Evolutionary conservation across 2,797 vertebrate species (phyloP), one percentile per base, ranked within the genome.

Genomic region (Calcarius lapponicus): DNA sequence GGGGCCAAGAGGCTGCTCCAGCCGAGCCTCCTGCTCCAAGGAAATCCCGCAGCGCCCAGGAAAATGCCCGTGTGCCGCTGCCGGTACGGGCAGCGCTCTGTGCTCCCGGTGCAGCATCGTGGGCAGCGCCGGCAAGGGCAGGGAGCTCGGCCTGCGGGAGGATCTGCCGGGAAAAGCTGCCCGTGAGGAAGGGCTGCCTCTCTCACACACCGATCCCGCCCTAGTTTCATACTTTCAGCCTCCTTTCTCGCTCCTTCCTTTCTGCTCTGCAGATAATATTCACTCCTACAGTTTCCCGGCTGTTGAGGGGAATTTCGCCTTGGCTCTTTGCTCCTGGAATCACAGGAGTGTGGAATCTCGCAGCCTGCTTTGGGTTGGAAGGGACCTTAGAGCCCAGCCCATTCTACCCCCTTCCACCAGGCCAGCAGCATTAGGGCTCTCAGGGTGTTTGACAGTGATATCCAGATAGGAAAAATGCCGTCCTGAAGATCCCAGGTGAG

Each of bases 1-100:
- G 31, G 84, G 95, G 85, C 75, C 90, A 51, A 47, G 87, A 84
- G 89, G 61, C 95, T 97, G 94, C 94, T 82, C 94, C 66, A 86
- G 76, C 89, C 72, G 48, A 95, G 91, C 94, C 91, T 92, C 89
- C 96, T 31, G 67, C 86, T 82, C 40, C 31, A 12, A 50, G 93
- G 81, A 89, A 76, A 84, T 28, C 86, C 82, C 22, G 88, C 90
- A 4, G 87, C 7, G 47, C 87, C 62, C 4, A 4, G 36, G 5
- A 42, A 4, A 67, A n/a, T 2, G 61, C 19, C 4, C 0, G 65
- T 9, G 5, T 26, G 28, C 2, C 2, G 6, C 8, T 17, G 58
- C 16, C 36, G 2, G 65, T 56, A 56, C 29, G 5, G 40, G 82
- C 74, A 7, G 64, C n/a, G 58, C 40, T 6, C 7, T 50, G 15